Evolutionary conservation across 2,797 vertebrate genomes (phyloP), one percentile per base, ranked within the genome.

Genomic region (Chromobotia macracanthus): DNA sequence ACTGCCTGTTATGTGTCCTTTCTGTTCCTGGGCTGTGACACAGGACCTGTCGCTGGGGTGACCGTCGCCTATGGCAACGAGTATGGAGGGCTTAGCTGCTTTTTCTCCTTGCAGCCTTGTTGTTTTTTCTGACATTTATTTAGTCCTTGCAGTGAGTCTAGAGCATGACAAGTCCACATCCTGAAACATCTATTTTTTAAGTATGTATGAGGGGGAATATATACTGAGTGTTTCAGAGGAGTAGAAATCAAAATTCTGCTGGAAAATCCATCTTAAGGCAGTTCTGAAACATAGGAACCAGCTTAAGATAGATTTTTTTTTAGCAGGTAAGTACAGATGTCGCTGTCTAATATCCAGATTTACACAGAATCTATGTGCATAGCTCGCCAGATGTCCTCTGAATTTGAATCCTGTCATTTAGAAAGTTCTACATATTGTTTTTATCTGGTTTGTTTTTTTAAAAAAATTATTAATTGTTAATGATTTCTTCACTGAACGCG

Each of bases 21-120:
- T 93, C 95, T 99, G 67, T 99, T 98, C 92, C 94, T 99, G 86
- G 98, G 98, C 75, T 99, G 98, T 0, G 95, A 98, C 90, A 99
- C 96, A 0, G 97, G 96, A 21, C 95, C 94, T 0, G 97, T 99
- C 72, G 98, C 98, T 15, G 98, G 98, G 23, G 96, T 99, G 83
- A 99, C 97, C 0, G 92, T 97, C 86, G 79, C 89, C 81, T 99
- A 99, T 77, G 88, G 88, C 93, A 99, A 99, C 88, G 89, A 91
- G 98, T 99, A 90, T 95, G 96, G 91, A 60, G 71, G 6, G 69
- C 46, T 84, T 38, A 58, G 28, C 64, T 77, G 41, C 56, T 38
- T 75, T 81, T 75, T 44, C 70, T 63, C 28, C 11, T 71, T 19
- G 15, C 48, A n/a, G 66, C 44, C 50, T 75, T 63, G 51, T 72